Evolutionary conservation across 1,140 invertebrate species (phyloP).

Genomic region (Tetramorium simillimum): DNA sequence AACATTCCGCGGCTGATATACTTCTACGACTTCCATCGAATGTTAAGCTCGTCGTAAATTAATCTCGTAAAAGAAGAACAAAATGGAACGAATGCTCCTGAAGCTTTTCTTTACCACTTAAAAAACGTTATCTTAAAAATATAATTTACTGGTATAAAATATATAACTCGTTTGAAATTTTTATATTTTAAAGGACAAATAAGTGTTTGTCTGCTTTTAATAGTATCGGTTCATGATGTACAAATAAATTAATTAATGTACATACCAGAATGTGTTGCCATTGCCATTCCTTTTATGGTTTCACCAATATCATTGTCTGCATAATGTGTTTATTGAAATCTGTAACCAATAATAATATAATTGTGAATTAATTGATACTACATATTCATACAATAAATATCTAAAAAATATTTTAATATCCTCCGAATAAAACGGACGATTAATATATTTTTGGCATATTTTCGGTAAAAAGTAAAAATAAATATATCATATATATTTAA

Average conservation of each 20-base stretch:
- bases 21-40: slow-evolving; percentile 76
- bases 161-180: background rate
- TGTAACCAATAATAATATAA: background rate
- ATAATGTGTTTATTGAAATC: background rate
- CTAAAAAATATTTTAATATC: background rate
- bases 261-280: background rate
- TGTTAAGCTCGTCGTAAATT: slow-evolving; percentile 78
- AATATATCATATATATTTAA: background rate
- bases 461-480: background rate
- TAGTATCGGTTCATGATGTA: background rate
- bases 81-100: background rate
- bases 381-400: background rate
- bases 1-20: slow-evolving; percentile 71
- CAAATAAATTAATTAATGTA: background rate
- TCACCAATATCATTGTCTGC: background rate
- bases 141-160: slow-evolving; percentile 3
- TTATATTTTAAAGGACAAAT: background rate
- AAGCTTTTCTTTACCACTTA: slow-evolving; percentile 36
- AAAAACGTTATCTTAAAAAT: background rate
- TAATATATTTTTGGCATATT: background rate
- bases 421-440: background rate
- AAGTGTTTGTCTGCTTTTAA: background rate
- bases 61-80: slow-evolving; percentile 76
- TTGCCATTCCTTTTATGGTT: background rate
- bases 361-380: background rate